phyloP scores from a whole-genome alignment of 1,140 invertebrate species.

The Mamestra configurata region DNA sequence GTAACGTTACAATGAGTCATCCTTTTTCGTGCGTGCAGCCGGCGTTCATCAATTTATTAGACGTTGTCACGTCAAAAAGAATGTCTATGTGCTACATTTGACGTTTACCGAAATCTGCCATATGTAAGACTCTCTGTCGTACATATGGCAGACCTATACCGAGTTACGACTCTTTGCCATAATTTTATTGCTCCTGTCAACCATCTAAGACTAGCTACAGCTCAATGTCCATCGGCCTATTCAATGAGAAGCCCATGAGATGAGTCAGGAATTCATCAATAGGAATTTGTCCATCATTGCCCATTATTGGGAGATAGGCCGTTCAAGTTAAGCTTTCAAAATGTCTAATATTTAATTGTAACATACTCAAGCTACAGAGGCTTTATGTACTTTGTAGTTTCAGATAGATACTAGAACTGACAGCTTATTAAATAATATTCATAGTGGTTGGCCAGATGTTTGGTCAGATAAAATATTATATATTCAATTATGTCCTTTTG shows the following conservation, averaged over 20 bases:
- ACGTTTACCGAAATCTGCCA: no score
- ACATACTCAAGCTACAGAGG: background rate
- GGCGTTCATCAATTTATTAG: no score
- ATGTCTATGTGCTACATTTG: no score
- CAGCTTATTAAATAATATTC: background rate
- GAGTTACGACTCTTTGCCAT: slow-evolving; percentile 22
- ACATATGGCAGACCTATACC: slow-evolving; percentile 22
- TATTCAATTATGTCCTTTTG: background rate
- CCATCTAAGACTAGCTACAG: slow-evolving; percentile 1
- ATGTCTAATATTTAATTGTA: background rate
- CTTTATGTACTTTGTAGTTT: background rate
- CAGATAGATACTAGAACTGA: background rate
- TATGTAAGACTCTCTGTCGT: no score
- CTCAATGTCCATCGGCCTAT: slow-evolving; percentile 12
- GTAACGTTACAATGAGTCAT: no score
- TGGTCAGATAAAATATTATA: background rate
- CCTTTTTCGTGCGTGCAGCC: no score
- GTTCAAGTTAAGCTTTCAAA: background rate
- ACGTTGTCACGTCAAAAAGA: no score
- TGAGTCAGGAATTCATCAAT: slow-evolving; percentile 34
- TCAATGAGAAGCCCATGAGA: background rate
- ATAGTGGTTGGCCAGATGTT: background rate
- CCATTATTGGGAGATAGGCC: slow-evolving; percentile 1
- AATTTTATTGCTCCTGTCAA: slow-evolving; percentile 23
- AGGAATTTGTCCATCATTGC: slow-evolving; percentile 21